A percentile compares a stretch with the other conserved stretches of the same genome.
phyloP scores from a whole-genome alignment of 2,888 invertebrate genomes.

The Teinopalpus imperialis region DNA sequence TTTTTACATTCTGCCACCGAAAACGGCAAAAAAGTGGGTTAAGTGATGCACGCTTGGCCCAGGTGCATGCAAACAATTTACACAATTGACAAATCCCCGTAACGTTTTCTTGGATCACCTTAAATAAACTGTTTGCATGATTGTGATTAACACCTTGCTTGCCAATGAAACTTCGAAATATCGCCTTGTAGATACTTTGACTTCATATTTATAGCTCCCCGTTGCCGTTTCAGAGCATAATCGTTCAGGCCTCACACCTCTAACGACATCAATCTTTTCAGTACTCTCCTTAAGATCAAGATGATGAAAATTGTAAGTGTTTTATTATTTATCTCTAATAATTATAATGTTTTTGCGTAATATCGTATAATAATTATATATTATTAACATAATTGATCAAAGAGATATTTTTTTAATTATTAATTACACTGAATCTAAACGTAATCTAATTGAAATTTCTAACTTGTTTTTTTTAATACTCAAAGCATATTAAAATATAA shows the following conservation, averaged over 20 bases:
- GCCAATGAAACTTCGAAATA: slow-evolving; percentile 72
- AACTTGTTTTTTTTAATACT: background rate
- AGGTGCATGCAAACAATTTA: slow-evolving; percentile 59
- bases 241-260: slow-evolving; percentile 59
- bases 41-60: slow-evolving; percentile 43
- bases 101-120: slow-evolving; percentile 71
- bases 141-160: slow-evolving; percentile 76
- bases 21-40: slow-evolving; percentile 45
- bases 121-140: slow-evolving; percentile 75
- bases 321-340: slow-evolving; percentile 12
- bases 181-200: slow-evolving; percentile 64
- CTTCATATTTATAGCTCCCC: slow-evolving; percentile 69
- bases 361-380: too few relatives aligned
- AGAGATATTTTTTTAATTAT: too few relatives aligned
- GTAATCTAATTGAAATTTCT: background rate
- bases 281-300: slow-evolving; percentile 35
- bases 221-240: slow-evolving; percentile 53
- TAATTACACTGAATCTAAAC: too few relatives aligned
- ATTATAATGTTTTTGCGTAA: slow-evolving; percentile 9
- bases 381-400: too few relatives aligned
- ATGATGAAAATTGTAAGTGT: slow-evolving; percentile 78
- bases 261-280: slow-evolving; percentile 47
- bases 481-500: background rate
- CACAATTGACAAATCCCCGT: slow-evolving; percentile 73
- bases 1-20: background rate